Evolutionary conservation across 2,888 invertebrate species (phyloP).

Genomic region (Catocala sponsa): DNA sequence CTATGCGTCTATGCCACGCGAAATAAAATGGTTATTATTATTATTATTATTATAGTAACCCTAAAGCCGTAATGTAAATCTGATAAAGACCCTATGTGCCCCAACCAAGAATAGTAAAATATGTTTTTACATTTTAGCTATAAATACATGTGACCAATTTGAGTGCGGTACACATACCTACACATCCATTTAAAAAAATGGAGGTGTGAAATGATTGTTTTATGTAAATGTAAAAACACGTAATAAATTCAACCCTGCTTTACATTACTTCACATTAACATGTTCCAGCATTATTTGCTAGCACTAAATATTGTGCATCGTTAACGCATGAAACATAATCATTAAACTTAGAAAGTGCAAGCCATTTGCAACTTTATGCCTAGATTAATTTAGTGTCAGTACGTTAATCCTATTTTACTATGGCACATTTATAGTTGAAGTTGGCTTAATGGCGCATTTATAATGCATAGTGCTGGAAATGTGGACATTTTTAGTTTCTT

Average conservation of each 20-base stretch:
- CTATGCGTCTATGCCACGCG: too few species aligned
- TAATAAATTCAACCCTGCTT: neutral
- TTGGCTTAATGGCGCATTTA: slow-evolving; percentile 15
- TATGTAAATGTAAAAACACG: too few species aligned
- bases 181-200: too few species aligned
- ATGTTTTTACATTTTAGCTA: too few species aligned
- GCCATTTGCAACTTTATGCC: slow-evolving; percentile 15
- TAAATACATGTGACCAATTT: too few species aligned
- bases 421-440: slow-evolving; percentile 21
- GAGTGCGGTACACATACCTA: too few species aligned
- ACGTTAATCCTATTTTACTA: slow-evolving; percentile 14
- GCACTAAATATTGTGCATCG: neutral
- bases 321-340: slow-evolving; percentile 14
- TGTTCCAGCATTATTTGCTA: neutral
- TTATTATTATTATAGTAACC: too few species aligned
- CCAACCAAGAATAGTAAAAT: too few species aligned
- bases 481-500: slow-evolving; percentile 24
- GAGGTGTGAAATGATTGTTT: too few species aligned
- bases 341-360: slow-evolving; percentile 22
- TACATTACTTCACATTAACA: neutral
- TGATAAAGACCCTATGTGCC: too few species aligned
- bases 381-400: slow-evolving; percentile 23
- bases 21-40: too few species aligned
- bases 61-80: too few species aligned
- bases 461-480: slow-evolving; percentile 30